A percentile compares a stretch with the other conserved stretches of the same genome.
These are phyloP conservation scores for Macrobrachium nipponense DNA, from an alignment of 1,140 invertebrate species.

Conservation along the genomic window DNA sequence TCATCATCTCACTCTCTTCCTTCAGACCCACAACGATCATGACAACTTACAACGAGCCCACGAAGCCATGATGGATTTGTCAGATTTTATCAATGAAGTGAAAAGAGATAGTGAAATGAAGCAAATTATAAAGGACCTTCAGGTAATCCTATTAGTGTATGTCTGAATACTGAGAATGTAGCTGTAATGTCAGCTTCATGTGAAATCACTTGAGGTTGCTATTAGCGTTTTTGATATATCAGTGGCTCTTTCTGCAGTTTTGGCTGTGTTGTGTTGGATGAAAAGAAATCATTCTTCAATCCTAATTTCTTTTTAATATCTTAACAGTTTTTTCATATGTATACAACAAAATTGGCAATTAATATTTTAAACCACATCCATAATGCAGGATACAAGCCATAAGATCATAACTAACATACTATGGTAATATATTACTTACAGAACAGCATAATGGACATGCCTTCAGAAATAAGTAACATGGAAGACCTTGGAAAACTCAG, in stretches of 20 bases:
- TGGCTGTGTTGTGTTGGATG: no score
- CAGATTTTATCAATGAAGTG: constrained; percentile 98
- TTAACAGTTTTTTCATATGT: no score
- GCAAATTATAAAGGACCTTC: constrained; percentile 85
- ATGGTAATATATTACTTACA: constrained; percentile 30
- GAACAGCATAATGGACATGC: constrained; percentile 70
- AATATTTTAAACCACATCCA: no score
- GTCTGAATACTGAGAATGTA: no score
- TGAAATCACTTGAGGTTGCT: no score
- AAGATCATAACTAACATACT: constrained; percentile 64
- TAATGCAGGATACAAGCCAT: constrained; percentile 9
- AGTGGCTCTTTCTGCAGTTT: no score
- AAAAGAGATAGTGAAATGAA: constrained; percentile 95
- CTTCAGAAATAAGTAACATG: constrained; percentile 76
- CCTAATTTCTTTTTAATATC: no score
- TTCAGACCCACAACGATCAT: constrained; percentile 70
- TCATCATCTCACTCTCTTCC: constrained; percentile 42
- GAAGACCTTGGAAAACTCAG: constrained; percentile 91
- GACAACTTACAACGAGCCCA: constrained; percentile 84
- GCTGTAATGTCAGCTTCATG: no score
- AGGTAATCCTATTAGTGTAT: constrained; percentile 39
- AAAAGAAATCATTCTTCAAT: no score
- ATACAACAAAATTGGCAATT: no score
- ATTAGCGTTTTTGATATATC: no score
- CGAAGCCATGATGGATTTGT: constrained; percentile 96